Conservation (phyloP, 1,140 invertebrate species). For the Scaptomyza graminum region DNA sequence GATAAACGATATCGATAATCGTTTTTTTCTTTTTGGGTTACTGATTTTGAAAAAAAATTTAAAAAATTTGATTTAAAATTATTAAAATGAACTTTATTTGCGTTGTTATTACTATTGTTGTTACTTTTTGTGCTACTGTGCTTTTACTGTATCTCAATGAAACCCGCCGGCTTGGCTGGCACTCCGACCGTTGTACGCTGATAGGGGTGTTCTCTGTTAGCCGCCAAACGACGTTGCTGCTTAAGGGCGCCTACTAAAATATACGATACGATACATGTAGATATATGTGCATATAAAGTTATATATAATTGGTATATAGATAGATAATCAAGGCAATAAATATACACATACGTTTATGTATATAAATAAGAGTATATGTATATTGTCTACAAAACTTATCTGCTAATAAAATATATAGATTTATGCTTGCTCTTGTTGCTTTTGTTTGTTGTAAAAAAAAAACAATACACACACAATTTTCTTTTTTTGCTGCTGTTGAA, state of each 20-base stretch:
- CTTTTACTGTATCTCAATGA: conserved; percentile 81
- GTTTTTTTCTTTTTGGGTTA: conserved; percentile 3
- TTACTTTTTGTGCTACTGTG: neutral
- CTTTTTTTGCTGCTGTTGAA: conserved; percentile 26
- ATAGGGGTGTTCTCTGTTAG: conserved; percentile 95
- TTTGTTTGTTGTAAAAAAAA: too few relatives aligned
- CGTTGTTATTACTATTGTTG: conserved; percentile 1
- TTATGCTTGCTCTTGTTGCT: conserved; percentile 52
- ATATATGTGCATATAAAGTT: conserved; percentile 61
- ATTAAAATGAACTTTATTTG: conserved; percentile 27
- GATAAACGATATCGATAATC: conserved; percentile 13
- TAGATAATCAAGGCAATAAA: conserved; percentile 49
- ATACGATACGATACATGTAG: conserved; percentile 80
- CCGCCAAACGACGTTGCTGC: conserved; percentile 87
- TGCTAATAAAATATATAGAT: conserved; percentile 30
- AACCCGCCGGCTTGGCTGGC: conserved; percentile 86
- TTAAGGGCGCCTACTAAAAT: conserved; percentile 86
- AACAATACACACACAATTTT: conserved; percentile 13
- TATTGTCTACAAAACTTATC: conserved; percentile 45
- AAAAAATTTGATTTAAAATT: conserved; percentile 22
- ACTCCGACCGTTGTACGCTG: conserved; percentile 93
- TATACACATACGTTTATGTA: conserved; percentile 53
- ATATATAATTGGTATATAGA: conserved; percentile 47
- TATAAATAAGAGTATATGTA: conserved; percentile 28
- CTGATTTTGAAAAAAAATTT: conserved; percentile 33